Evolutionary conservation across 1,140 invertebrate genomes (phyloP).

Genomic region (Caenorhabditis remanei): DNA sequence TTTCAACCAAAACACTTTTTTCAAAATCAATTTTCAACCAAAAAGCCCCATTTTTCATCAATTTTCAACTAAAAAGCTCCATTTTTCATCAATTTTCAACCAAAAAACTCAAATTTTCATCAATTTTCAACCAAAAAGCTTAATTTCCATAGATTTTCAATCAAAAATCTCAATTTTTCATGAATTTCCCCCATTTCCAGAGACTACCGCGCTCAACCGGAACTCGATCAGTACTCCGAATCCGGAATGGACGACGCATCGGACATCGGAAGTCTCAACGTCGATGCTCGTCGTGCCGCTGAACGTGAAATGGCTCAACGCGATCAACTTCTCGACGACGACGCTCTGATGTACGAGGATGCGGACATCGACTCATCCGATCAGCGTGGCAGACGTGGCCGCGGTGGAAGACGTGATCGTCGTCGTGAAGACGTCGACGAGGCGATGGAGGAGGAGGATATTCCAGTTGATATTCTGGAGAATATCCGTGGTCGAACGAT

Average conservation of each 20-base stretch:
- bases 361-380: constrained; percentile 81
- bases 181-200: constrained; percentile 79
- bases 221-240: constrained; percentile 91
- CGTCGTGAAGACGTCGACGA: constrained; percentile 82
- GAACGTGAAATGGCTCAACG: constrained; percentile 88
- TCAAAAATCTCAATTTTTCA: no score
- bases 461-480: constrained; percentile 89
- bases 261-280: constrained; percentile 89
- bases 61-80: no score
- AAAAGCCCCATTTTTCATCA: no score
- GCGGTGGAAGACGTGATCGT: constrained; percentile 88
- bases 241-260: constrained; percentile 88
- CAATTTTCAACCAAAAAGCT: not conserved
- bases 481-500: constrained; percentile 86
- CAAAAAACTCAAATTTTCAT: no score
- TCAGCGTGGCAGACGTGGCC: constrained; percentile 78
- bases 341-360: constrained; percentile 81
- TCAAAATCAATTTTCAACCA: no score
- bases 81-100: no score
- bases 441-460: constrained; percentile 83
- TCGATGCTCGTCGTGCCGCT: constrained; percentile 87
- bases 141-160: no score
- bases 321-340: constrained; percentile 80
- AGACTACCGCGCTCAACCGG: constrained; percentile 95
- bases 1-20: no score